phyloP scores from a whole-genome alignment of 2,888 invertebrate genomes.

The Polylopha cassiicola region DNA sequence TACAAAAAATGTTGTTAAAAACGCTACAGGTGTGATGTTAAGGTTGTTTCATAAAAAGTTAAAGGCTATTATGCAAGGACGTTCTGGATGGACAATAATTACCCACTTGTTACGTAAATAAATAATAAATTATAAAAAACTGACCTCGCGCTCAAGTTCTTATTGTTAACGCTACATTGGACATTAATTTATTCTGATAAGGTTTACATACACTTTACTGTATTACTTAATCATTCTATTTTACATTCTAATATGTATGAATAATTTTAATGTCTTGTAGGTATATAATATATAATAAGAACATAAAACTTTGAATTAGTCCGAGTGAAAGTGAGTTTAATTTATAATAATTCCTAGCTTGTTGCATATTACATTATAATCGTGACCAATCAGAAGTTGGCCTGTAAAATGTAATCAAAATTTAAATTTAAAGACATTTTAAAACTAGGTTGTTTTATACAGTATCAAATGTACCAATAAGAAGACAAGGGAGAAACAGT shows the following conservation, averaged over 20 bases:
- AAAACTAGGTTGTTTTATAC: too few species aligned
- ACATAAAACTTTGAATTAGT: too few species aligned
- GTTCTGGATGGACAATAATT: slow-evolving; percentile 56
- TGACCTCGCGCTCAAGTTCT: slow-evolving; percentile 49
- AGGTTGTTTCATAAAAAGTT: slow-evolving; percentile 35
- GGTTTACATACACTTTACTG: background rate
- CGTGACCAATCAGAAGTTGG: too few species aligned
- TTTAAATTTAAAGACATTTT: too few species aligned
- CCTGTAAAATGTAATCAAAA: too few species aligned
- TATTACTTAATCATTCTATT: slow-evolving; percentile 6
- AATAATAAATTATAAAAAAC: slow-evolving; percentile 54
- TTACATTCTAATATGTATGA: background rate
- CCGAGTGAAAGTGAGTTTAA: too few species aligned
- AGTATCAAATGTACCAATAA: too few species aligned
- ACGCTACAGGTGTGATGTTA: slow-evolving; percentile 15
- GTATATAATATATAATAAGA: too few species aligned
- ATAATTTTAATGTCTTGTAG: background rate
- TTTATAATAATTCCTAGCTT: too few species aligned
- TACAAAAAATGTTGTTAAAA: slow-evolving; percentile 7
- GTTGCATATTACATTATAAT: too few species aligned
- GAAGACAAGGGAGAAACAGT: too few species aligned
- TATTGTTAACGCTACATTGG: slow-evolving; percentile 49
- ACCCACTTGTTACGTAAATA: slow-evolving; percentile 41
- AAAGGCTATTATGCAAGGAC: slow-evolving; percentile 64
- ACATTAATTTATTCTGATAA: slow-evolving; percentile 8